Conservation (phyloP, 2,888 invertebrate species). For the Cylindroiulus punctatus region DNA sequence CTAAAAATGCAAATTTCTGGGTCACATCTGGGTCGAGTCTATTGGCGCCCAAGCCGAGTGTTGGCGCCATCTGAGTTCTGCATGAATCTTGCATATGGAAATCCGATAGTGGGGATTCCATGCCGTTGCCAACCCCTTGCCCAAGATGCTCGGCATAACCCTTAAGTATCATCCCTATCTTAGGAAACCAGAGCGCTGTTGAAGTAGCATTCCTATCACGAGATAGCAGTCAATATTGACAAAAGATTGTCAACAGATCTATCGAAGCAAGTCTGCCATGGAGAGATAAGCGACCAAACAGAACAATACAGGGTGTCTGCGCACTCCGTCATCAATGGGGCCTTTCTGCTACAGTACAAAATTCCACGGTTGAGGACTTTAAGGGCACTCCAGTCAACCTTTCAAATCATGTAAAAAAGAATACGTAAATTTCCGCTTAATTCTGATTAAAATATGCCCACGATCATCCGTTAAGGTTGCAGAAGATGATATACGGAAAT, state of each 20-base stretch:
- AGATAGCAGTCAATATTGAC: conserved; percentile 1
- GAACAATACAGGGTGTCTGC: neutral
- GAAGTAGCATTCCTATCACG: neutral
- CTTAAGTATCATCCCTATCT: neutral
- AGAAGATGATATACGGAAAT: too few species aligned
- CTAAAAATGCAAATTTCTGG: too few species aligned
- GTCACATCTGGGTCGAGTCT: too few species aligned
- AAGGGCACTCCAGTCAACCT: neutral
- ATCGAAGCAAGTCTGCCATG: neutral
- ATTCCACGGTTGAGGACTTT: too few species aligned
- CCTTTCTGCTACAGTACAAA: too few species aligned
- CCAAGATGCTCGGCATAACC: neutral
- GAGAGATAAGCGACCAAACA: neutral
- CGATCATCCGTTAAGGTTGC: too few species aligned
- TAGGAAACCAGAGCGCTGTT: neutral
- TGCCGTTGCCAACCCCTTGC: neutral
- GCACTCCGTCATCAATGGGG: neutral
- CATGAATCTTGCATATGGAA: neutral
- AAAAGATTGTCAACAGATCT: neutral
- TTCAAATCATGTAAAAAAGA: neutral
- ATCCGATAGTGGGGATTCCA: neutral
- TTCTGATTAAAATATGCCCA: neutral
- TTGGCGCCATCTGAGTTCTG: neutral
- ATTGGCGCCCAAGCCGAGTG: too few species aligned
- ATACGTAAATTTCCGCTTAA: neutral